Evolutionary conservation across 1,140 invertebrate species (phyloP), one percentile per base, ranked within the genome.

Genomic region (Drepana arcuata): DNA sequence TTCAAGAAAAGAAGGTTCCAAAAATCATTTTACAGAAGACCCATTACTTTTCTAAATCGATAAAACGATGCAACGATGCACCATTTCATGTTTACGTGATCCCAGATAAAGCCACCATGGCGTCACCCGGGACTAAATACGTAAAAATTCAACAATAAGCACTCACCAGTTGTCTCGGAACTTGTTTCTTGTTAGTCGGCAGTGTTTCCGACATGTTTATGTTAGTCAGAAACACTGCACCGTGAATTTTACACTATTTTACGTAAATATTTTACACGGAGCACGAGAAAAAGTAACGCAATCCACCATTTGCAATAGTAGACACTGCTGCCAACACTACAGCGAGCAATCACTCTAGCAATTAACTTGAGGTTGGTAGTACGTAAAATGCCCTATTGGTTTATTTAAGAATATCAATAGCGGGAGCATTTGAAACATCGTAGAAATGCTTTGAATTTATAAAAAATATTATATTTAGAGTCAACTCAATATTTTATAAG

Each of bases 61-160:
- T 82, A 79, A n/a, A 65, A 77, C 74, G 66, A 79, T 82, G 78
- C 74, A 82, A 69, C 69, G 73, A 75, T 82, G 78, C 78, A 82
- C 78, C 78, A 79, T 82, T 79, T 80, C 79, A 78, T 84, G 81
- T 84, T 84, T 84, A 84, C 81, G 81, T 84, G 81, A 84, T 84
- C 81, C 73, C 69, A 81, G 77, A 84, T 84, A 84, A 84, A 84
- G 79, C 81, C 78, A 84, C 81, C 81, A 84, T 84, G 81, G 81
- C 81, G 81, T 84, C 81, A 83, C 78, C 72, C 78, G 74, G 75
- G 75, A 79, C 78, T 74, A 77, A 79, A 80, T 78, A 74, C 67
- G 66, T 66, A 81, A 78, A 81, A 82, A 68, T 60, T 36, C 62
- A 67, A 78, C 61, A 75, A 78, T 77, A 71, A 78, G 69, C 62